Evolutionary conservation across 2,797 vertebrate genomes (phyloP), one percentile per base, ranked within the genome.

Genomic region (Brotula barbata): DNA sequence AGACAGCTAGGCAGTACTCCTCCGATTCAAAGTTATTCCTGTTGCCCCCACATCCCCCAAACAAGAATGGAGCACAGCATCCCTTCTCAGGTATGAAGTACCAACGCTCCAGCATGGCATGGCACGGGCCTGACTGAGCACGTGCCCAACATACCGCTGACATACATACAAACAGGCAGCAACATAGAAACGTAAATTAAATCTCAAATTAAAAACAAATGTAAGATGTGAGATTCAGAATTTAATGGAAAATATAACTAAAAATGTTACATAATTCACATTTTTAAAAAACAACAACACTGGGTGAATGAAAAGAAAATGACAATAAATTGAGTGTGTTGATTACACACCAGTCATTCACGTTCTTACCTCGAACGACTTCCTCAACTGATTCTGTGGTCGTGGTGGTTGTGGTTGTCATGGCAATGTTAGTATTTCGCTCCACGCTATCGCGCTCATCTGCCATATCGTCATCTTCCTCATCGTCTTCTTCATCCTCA

Each of bases 21-120:
- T 98, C 94, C 5, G 96, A 95, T 70, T 95, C 95, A 96, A 98
- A 99, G 96, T 99, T 99, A 95, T 99, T 99, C 89, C 95, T 93
- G 94, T 99, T 98, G 85, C 97, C 96, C 31, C 95, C 96, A 60
- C 97, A 99, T 90, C 97, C 97, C 86, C 97, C 96, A 85, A 97
- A 99, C 92, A 95, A 93, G 94, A 98, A 99, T 66, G 93, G 94
- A 39, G 88, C 92, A n/a, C 97, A 99, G 84, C 91, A 91, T 87
- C 94, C 93, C 89, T 91, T 94, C 43, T 93, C 81, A 68, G 93
- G 89, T 73, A 94, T 85, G 94, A 97, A 99, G 93, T 93, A 98
- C 97, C 97, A 99, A 79, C 96, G 96, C 90, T 94, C 89, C 92
- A 97, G 91, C 92, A 93, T 93, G 66, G 90, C 93, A 22, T 89